These are phyloP conservation scores for Eunapius fragilis DNA, from an alignment of 37 sponge, comb jelly and placozoan species.

Conservation along the genomic window DNA sequence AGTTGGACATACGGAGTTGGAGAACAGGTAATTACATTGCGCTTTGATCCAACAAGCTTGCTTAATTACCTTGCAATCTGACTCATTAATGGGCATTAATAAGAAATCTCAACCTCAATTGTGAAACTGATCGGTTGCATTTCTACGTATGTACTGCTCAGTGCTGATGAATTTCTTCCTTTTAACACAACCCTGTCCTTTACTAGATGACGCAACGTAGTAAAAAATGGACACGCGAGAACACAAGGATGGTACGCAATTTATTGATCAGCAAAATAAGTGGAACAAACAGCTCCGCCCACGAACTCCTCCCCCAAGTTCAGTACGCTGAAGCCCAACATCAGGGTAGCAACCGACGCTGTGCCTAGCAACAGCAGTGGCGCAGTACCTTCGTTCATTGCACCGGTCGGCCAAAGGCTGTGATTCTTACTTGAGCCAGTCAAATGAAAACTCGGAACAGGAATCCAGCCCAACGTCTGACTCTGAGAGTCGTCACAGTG, in stretches of 20 bases:
- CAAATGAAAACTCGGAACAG: not conserved
- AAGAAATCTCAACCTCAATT: not conserved
- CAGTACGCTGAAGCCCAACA: not conserved
- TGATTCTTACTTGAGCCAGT: not conserved
- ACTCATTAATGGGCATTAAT: not conserved
- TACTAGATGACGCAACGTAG: not conserved
- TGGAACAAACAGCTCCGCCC: not conserved
- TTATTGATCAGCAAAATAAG: not conserved
- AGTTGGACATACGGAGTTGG: not conserved
- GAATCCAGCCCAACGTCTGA: not conserved
- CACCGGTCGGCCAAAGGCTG: not conserved
- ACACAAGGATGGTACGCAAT: not conserved
- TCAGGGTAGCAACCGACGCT: not conserved
- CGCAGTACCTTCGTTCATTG: not conserved
- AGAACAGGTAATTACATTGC: not conserved
- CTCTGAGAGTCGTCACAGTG: not conserved
- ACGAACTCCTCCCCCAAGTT: not conserved
- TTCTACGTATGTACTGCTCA: not conserved
- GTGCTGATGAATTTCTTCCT: too few relatives aligned
- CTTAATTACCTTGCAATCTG: not conserved
- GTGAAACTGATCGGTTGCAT: not conserved
- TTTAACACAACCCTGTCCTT: not conserved
- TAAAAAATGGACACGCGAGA: not conserved
- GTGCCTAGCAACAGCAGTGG: not conserved
- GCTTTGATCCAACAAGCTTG: not conserved